Evolutionary conservation across 1,140 invertebrate species (phyloP).

Genomic region (Aphaenogaster ashmeadi): DNA sequence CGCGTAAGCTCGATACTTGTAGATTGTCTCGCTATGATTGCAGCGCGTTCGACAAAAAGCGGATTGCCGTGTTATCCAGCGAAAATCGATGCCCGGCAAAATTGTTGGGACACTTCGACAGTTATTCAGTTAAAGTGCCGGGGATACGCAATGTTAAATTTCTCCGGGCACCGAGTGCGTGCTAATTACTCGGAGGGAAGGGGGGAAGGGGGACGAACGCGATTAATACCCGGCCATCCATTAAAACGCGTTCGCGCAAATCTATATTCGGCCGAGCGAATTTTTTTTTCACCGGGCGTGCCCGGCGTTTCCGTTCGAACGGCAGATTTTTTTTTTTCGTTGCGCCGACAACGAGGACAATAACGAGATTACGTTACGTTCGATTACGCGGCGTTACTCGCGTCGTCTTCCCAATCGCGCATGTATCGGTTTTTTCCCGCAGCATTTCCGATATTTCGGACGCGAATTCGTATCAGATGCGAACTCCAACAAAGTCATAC

Average conservation of each 20-base stretch:
- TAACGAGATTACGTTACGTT: conserved; percentile 66
- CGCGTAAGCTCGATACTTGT: conserved; percentile 45
- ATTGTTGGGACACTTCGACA: conserved; percentile 59
- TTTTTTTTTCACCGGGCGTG: conserved; percentile 12
- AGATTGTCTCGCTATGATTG: conserved; percentile 54
- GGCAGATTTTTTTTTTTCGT: conserved; percentile 41
- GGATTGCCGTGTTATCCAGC: conserved; percentile 37
- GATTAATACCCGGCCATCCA: conserved; percentile 58
- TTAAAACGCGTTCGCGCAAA: conserved; percentile 52
- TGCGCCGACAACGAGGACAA: conserved; percentile 34
- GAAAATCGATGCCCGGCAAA: conserved; percentile 45
- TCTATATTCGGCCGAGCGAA: conserved; percentile 39
- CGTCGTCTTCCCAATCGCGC: conserved; percentile 52
- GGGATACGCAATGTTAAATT: conserved; percentile 56
- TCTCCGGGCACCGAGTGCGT: conserved; percentile 39
- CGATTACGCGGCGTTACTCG: conserved; percentile 52
- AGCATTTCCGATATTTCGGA: conserved; percentile 54
- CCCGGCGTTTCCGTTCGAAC: conserved; percentile 19
- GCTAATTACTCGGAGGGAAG: conserved; percentile 37
- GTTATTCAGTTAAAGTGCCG: conserved; percentile 50
- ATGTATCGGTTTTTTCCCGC: conserved; percentile 35
- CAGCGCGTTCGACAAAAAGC: conserved; percentile 30
- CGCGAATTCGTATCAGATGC: conserved; percentile 54
- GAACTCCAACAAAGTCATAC: conserved; percentile 26
- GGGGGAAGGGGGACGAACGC: neutral